Base-by-base conservation (phyloP, 2,797 vertebrate species). In the Gallinago solitaria region DNA sequence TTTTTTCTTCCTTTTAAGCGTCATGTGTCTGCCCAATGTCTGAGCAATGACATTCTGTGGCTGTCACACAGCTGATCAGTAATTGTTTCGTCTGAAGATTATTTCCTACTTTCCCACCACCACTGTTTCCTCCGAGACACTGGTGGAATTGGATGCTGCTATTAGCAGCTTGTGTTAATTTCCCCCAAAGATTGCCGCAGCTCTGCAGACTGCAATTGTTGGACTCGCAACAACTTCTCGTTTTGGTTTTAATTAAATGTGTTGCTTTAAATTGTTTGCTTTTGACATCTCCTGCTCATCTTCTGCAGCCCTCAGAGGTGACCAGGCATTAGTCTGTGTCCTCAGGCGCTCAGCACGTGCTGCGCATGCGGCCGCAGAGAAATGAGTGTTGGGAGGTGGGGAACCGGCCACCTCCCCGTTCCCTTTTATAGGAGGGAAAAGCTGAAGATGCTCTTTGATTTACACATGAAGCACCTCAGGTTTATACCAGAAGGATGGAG, bases 161-260 rank as follows among this genome's bases (percentile, higher is more conserved):
- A 96, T 98, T 98, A 97, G 95, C 81, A 93, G 89, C 87, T 86
- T 82, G 95, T 90, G 89, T 90, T 97, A 96, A 97, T 98, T 98
- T 98, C 92, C 97, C 97, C 86, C 1, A 1, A 90, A 92, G 95
- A 64, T 56, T 91, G 86, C 45, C 9, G 21, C 95, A 94, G 97
- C 95, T 96, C 89, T 94, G 87, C 92, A 92, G 93, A 75, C 94
- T 91, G 86, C 93, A 60, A 84, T 91, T 48, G 24, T 91, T 83
- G 75, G 93, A 87, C 94, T 96, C 43, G 6, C 94, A 96, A 93
- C 95, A 95, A 95, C 96, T 96, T 97, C 97, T 97, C 93, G 87
- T 96, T 97, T 96, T 89, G 93, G 76, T 94, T 98, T 97, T 98
- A 98, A 98, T 98, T 98, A 98, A 98, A 97, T 94, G 77, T 76